Percentiles rank a stretch among this genome's conserved stretches.
Conservation (phyloP, 2,797 vertebrate genomes). For the Myotis vivesi region DNA sequence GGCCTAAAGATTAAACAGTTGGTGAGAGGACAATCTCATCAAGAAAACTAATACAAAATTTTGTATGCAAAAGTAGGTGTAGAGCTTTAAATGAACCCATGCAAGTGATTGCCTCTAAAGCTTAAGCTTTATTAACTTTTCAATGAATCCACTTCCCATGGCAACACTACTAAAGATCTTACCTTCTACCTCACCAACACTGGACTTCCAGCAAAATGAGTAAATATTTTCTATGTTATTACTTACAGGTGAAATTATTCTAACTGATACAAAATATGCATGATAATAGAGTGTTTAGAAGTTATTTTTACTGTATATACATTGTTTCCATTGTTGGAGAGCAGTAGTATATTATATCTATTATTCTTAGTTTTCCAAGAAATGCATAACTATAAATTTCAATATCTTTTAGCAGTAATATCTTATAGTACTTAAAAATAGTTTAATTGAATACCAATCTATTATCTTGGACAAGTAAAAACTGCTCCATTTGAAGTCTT, state of each 20-base stretch:
- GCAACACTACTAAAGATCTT: background rate
- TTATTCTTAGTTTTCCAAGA: conserved; percentile 21
- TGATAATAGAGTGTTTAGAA: background rate
- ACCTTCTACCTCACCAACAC: background rate
- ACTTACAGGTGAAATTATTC: background rate
- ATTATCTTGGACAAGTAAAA: background rate
- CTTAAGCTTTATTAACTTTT: conserved; percentile 5
- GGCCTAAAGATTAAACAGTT: background rate
- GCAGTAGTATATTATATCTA: background rate
- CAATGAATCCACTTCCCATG: background rate
- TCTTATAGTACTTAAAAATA: background rate
- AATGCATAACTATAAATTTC: background rate
- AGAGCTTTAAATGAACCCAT: background rate
- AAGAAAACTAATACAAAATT: background rate
- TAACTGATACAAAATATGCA: background rate
- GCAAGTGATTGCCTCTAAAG: background rate
- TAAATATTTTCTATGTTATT: conserved; percentile 10
- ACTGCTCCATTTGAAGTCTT: background rate
- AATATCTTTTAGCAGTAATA: background rate
- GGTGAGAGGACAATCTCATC: background rate
- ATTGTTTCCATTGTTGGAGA: background rate
- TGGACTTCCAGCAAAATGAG: background rate
- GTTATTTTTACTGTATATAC: background rate
- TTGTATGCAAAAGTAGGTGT: background rate
- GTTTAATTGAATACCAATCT: background rate